Evolutionary conservation across 2,113 vertebrate genomes (phyloP), one percentile per base, ranked within the genome.

Genomic region (Corythoichthys intestinalis): DNA sequence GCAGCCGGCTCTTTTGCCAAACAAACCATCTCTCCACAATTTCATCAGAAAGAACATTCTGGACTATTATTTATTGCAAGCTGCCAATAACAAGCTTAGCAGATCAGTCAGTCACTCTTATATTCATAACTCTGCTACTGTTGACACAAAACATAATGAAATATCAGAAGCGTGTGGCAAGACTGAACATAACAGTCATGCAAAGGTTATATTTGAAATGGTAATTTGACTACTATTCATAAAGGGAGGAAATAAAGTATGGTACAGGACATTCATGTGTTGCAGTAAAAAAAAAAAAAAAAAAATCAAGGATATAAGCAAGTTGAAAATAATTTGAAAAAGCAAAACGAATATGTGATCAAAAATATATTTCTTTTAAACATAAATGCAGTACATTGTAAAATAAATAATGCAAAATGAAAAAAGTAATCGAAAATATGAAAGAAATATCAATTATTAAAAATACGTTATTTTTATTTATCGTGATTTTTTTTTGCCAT

Each of bases 31-130:
- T 2, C 20, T 34, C 20, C 8, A 34, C 34, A 28, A 37, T 58
- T 58, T 58, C 34, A 37, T 58, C 56, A 58, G 34, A 58, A 58
- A 37, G 56, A 58, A 58, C 12, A 58, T 58, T 58, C 56, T 35
- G 56, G 56, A 58, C 35, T 37, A 37, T 58, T 37, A 58, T 37
- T 37, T 58, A 58, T 37, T 58, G 56, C 10, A 0, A 37, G 34
- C 11, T 58, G 56, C 12, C 34, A 58, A 37, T 58, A 37, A 58
- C 34, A 37, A 58, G 14, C 35, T 12, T 37, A 15, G 34, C 56
- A 37, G 12, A 58, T 37, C 56, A 37, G 28, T 57, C 12, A 35
- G 13, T 57, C 34, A 58, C 12, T 58, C 13, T 56, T 56, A 14
- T 7, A 58, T 58, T 37, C 56, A 37, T 58, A 58, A 37, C 28